Base-by-base conservation (phyloP, 2,888 invertebrate genomes). In the Agapostemon virescens region DNA sequence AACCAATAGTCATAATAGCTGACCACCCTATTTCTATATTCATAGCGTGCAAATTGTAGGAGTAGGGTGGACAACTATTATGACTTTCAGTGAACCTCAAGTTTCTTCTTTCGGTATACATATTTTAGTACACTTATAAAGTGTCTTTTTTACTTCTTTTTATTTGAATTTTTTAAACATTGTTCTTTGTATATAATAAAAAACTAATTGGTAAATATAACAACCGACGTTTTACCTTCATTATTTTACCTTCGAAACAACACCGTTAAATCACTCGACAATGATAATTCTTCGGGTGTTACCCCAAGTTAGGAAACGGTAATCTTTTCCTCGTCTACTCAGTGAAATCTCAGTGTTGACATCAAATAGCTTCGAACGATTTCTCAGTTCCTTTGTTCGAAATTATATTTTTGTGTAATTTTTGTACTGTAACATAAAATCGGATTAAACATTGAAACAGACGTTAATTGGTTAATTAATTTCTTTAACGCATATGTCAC, bases 231-330 rank as follows among this genome's bases (percentile, higher is more conserved):
- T 90, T 90, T 90, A 90, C 90, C 90, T 90, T 90, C 90, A 90
- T 90, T 87, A 84, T 90, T 90, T 90, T 90, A 90, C 90, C 90
- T 90, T 90, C 89, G 85, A 88, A 85, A 88, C 82, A 82, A 89
- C 86, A 86, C 77, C 72, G 82, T 78, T 83, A 61, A 71, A 79
- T 84, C 79, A 26, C 52, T 76, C 13, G 36, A 67, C 52, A 38
- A 38, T 13, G 20, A 38, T 30, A 72, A 49, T 42, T 66, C 36
- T 68, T 70, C 66, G 23, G 26, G 30, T 42, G 9, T 26, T 66
- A 42, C 15, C 42, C 33, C 38, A 42, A 30, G 23, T 45, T 40
- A 36, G 63, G 33, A 23, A 49, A 76, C 15, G 70, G 69, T 26
- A 69, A 30, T 67, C 61, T 70, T 63, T 63, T 55, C 33, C 38